phyloP scores from a whole-genome alignment of 2,888 invertebrate species.

The Hypomecis atomaria region DNA sequence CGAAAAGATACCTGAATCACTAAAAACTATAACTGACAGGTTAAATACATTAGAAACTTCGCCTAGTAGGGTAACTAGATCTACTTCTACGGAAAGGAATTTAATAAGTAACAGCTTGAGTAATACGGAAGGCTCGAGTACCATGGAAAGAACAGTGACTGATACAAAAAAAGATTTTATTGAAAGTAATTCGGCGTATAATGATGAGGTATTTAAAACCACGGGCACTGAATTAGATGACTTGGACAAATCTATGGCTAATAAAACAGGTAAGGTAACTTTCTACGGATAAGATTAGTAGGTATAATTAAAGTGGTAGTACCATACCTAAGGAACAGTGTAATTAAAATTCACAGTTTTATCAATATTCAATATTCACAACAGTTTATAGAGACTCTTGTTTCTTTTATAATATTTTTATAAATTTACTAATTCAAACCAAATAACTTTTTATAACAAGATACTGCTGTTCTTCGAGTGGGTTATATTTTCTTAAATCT shows the following conservation, averaged over 20 bases:
- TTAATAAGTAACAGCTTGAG: not conserved
- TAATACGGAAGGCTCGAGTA: not conserved
- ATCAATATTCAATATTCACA: no score
- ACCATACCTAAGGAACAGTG: no score
- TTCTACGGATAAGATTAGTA: no score
- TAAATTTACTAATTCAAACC: no score
- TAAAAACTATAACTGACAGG: not conserved
- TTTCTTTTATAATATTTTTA: no score
- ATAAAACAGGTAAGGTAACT: not conserved
- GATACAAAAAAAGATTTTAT: not conserved
- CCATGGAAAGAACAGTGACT: not conserved
- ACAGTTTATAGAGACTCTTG: no score
- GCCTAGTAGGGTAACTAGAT: not conserved
- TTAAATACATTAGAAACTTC: not conserved
- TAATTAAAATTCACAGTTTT: no score
- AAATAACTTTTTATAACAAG: no score
- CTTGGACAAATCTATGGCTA: not conserved
- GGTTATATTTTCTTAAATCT: no score
- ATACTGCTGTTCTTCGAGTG: no score
- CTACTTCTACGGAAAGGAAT: not conserved
- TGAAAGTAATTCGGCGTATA: not conserved
- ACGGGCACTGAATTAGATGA: not conserved
- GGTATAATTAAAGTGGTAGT: no score
- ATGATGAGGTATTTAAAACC: not conserved
- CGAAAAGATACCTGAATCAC: not conserved